Base-by-base conservation (phyloP, 2,888 invertebrate species). In the Cryptus viduatorius region DNA sequence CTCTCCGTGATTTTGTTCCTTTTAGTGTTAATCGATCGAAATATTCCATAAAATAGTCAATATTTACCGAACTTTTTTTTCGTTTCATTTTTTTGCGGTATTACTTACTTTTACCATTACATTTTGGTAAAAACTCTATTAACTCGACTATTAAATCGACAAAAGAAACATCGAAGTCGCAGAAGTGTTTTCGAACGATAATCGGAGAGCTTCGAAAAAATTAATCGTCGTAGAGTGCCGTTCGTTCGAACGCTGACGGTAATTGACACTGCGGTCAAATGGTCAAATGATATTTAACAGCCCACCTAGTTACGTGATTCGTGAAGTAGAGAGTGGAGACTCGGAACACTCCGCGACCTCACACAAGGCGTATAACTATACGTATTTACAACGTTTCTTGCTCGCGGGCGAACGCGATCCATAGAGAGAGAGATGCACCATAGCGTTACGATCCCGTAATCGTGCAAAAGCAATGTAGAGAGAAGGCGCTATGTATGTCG, bases 231-330 rank as follows among this genome's bases (percentile, higher is more conserved):
- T 12, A 12, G 37, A 37, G 50, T 71, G 16, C 16, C 42, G 64
- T 65, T 65, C 16, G 64, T 42, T 42, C 42, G 44, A 19, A 16
- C 72, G 53, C 16, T 8, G 37, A 37, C 31, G 12, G 71, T 73
- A 73, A 80, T 73, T 73, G 80, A 75, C 73, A 80, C 67, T 48
- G 31, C 59, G 73, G 73, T 80, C 80, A 72, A 73, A 73, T 59
- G 73, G 80, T 73, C 80, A 75, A 80, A 73, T 59, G 67, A 59
- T 19, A 68, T 68, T 80, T 73, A 29, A 42, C 73, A 65, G 72
- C 61, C 71, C 71, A 79, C 64, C 50, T 56, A 75, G 73, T 75
- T 68, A 67, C 68, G 73, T 73, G 48, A 80, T 73, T 73, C 46
- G 59, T n/a, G 68, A 46, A 50, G 64, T 61, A 50, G 56, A 67